Evolutionary conservation across 2,797 vertebrate species (phyloP), one percentile per base, ranked within the genome.

Genomic region (Cephalopachus bancanus): DNA sequence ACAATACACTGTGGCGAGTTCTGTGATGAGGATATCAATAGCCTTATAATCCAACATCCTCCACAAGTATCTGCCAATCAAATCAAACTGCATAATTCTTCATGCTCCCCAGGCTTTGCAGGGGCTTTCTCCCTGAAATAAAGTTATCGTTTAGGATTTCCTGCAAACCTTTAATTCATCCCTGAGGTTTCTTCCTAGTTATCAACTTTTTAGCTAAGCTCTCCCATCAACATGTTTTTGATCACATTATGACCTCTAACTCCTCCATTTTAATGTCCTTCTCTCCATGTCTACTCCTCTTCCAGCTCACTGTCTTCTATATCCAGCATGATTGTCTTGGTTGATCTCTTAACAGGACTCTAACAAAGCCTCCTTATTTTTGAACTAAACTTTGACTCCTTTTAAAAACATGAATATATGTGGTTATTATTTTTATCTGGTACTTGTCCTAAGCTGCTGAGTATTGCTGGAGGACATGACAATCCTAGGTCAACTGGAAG

Each of bases 311-410:
- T 30, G 16, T 71, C 10, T 80, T 53, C 22, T 37, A 1, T 51
- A 1, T 11, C 7, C 6, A 28, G 20, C 0, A 60, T 1, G 0
- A 14, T 1, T 0, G 0, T 9, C 3, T 62, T 3, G 55, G 24
- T 1, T 9, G 12, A 6, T 62, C 24, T 33, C 8, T 65, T 92
- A 30, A 30, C 17, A 33, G n/a, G 1, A 19, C 9, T 17, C 9
- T 10, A 78, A 3, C 2, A 57, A 74, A 93, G 0, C 7, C 14
- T 74, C 1, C n/a, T 44, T 22, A 26, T 44, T 2, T 3, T 86
- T 87, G 15, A 14, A 22, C 20, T 17, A 17, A 65, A 72, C 3
- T 0, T 49, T 19, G 26, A 75, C 1, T 80, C 5, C 7, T 28
- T 51, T 89, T 75, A n/a, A 44, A n/a, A 26, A 71, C 44, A 51